Evolutionary conservation across 2,113 vertebrate genomes (phyloP), one percentile per base, ranked within the genome.

Genomic region (Cinclus mexicanus): DNA sequence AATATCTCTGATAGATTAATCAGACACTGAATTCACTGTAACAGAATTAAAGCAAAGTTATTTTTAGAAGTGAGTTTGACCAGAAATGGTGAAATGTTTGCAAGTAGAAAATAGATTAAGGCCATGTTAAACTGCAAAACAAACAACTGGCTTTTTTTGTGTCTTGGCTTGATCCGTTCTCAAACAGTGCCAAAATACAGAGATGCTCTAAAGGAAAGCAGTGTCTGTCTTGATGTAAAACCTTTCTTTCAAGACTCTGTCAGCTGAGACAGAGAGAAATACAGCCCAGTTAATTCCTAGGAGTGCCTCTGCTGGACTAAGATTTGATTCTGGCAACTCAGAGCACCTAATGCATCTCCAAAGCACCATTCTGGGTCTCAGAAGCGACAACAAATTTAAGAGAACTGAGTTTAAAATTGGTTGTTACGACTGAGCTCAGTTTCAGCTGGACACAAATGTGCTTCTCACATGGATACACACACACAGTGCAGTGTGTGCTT

Each of bases 21-120:
- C 55, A 69, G 70, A 82, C n/a, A 46, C 67, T 61, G 63, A 61
- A 72, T 60, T 60, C 50, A 5, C 37, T 65, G 28, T 49, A 52
- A 75, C n/a, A 37, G 35, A 65, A 77, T 83, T 49, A 81, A 89
- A 89, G 55, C 59, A 53, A 76, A 90, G 42, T 91, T 87, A 50
- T 78, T 71, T 95, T 91, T 81, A 70, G 77, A 67, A 55, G 53
- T 57, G 41, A 69, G 12, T 11, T 39, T 96, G 42, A 55, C 64
- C 71, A 83, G 72, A 72, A 94, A 39, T 61, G 22, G 28, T 61
- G 60, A 85, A 85, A 53, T 89, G 21, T 50, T 90, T 89, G 35
- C 23, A 59, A 72, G 47, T 39, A 42, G 29, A 74, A 37, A 49
- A 85, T 31, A 83, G 35, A 76, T 24, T 41, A 57, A 50, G 35